Evolutionary conservation across 2,888 invertebrate species (phyloP).

Genomic region (Drosophila nigritarsus): DNA sequence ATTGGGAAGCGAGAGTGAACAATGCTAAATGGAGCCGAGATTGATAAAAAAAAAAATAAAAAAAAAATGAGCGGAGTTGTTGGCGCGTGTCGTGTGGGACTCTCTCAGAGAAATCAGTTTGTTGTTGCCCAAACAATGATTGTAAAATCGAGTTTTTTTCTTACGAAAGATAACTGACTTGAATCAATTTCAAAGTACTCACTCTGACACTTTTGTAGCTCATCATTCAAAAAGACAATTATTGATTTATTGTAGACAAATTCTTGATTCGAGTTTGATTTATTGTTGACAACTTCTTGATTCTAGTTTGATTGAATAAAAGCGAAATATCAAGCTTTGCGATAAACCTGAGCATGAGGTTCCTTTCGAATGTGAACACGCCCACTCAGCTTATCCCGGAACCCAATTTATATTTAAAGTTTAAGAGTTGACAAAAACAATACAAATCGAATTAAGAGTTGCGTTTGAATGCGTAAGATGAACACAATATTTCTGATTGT

Average conservation of each 20-base stretch:
- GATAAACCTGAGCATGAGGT: neutral
- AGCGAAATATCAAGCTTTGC: neutral
- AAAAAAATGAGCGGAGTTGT: constrained; percentile 1
- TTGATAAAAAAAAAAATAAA: constrained; percentile 1
- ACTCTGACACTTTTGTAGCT: neutral
- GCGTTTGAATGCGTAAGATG: neutral
- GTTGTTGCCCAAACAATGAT: neutral
- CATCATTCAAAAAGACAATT: neutral
- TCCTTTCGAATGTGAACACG: neutral
- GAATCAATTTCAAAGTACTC: neutral
- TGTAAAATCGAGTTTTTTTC: neutral
- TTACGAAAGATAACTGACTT: neutral
- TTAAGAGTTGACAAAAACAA: neutral
- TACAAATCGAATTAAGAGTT: neutral
- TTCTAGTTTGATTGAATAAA: neutral
- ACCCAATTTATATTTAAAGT: neutral
- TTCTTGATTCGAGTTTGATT: neutral
- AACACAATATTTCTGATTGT: neutral
- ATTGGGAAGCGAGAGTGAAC: neutral
- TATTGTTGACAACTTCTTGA: neutral
- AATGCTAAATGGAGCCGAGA: constrained; percentile 18
- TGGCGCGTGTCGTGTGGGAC: neutral
- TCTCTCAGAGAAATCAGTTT: neutral
- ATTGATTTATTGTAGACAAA: neutral
- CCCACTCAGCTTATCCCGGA: neutral